Evolutionary conservation across 2,888 invertebrate genomes (phyloP).

Genomic region (Diarsia rubi): DNA sequence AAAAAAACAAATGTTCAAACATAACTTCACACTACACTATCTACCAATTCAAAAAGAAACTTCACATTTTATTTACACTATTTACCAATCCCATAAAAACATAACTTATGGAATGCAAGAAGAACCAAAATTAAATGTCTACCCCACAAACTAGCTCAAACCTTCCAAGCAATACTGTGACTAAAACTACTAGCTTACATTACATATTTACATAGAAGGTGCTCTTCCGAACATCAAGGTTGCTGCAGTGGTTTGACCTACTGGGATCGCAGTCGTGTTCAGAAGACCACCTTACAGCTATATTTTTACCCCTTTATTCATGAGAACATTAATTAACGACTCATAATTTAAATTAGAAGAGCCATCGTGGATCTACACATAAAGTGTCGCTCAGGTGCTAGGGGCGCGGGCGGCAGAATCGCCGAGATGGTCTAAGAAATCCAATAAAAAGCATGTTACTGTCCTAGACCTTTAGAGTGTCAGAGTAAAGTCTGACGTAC

Average conservation of each 20-base stretch:
- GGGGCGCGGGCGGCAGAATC: background rate
- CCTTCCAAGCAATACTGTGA: conserved; percentile 1
- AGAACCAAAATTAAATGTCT: background rate
- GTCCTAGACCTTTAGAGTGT: background rate
- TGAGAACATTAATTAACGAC: background rate
- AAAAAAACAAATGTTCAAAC: background rate
- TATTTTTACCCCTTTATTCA: conserved; percentile 21
- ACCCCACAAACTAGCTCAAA: background rate
- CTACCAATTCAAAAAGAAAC: background rate
- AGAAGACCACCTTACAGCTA: conserved; percentile 3
- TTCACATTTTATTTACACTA: background rate
- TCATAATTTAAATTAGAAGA: background rate
- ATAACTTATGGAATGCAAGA: background rate
- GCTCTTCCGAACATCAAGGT: background rate
- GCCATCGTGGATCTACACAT: background rate
- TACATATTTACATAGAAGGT: conserved; percentile 13
- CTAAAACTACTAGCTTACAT: conserved; percentile 13
- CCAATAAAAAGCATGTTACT: too few relatives aligned
- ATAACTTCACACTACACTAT: background rate
- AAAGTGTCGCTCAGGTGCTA: background rate
- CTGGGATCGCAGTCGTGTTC: too few relatives aligned
- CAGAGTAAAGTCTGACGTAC: background rate
- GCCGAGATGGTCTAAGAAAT: background rate
- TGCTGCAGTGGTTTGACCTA: too few relatives aligned
- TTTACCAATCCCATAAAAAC: background rate